These are phyloP conservation scores for Xylocopa sonorina DNA, from an alignment of 1,140 invertebrate genomes.

Conservation along the genomic window DNA sequence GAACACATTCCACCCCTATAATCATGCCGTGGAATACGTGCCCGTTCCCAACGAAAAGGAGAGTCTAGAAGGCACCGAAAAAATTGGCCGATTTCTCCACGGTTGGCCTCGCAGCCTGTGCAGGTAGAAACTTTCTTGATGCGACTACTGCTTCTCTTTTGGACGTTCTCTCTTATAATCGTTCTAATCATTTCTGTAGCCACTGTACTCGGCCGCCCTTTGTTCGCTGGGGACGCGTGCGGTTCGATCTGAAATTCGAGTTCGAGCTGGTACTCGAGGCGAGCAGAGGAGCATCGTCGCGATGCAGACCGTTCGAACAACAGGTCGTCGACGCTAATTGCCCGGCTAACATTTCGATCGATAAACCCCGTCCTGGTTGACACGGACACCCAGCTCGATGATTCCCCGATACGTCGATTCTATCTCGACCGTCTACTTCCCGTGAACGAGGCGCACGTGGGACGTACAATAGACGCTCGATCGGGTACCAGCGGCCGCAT, in stretches of 20 bases:
- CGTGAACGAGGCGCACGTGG: conserved; percentile 11
- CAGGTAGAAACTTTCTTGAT: neutral
- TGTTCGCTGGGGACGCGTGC: neutral
- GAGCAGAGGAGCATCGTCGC: too few species aligned
- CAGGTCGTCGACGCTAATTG: conserved; percentile 19
- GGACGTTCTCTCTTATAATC: too few species aligned
- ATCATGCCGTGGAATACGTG: conserved; percentile 32
- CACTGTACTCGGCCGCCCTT: too few species aligned
- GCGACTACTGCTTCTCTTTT: too few species aligned
- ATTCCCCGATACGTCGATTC: conserved; percentile 27
- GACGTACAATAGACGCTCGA: conserved; percentile 25
- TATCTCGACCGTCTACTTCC: neutral
- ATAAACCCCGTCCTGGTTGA: conserved; percentile 1
- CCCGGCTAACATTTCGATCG: neutral
- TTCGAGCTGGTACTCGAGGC: neutral
- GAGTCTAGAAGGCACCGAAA: neutral
- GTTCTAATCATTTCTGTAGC: too few species aligned
- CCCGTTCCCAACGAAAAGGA: neutral
- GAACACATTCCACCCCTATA: conserved; percentile 34
- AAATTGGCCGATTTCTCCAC: conserved; percentile 1
- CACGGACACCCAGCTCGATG: conserved; percentile 17
- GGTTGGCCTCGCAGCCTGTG: neutral
- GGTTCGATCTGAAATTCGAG: neutral
- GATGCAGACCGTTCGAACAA: too few species aligned
- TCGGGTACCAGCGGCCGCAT: neutral